Evolutionary conservation across 1,140 invertebrate species (phyloP).

Genomic region (Dreissena rostriformis): DNA sequence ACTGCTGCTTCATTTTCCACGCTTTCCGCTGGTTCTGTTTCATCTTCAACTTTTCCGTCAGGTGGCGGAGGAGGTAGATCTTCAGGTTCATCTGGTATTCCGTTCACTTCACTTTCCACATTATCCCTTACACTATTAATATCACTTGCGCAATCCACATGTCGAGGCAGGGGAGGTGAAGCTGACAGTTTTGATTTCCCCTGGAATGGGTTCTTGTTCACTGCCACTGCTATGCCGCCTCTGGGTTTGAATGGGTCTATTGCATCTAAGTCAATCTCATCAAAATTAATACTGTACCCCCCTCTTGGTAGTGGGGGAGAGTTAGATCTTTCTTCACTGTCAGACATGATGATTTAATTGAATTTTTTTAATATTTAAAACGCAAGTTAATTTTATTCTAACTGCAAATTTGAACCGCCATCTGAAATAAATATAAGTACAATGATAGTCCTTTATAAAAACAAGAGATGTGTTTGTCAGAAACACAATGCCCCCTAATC

Average conservation of each 20-base stretch:
- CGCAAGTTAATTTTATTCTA: too few species aligned
- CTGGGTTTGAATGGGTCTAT: conserved; percentile 45
- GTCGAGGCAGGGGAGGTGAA: conserved; percentile 21
- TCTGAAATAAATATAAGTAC: too few species aligned
- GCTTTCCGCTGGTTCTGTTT: background rate
- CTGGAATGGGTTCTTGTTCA: conserved; percentile 36
- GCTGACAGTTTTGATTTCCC: conserved; percentile 29
- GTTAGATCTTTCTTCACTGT: conserved; percentile 16
- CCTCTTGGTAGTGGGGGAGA: conserved; percentile 47
- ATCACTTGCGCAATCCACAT: background rate
- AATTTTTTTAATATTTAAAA: too few species aligned
- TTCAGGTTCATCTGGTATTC: background rate
- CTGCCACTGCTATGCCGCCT: conserved; percentile 24
- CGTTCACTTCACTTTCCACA: too few species aligned
- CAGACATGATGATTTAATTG: conserved; percentile 16
- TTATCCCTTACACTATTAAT: too few species aligned
- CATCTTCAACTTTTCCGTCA: background rate
- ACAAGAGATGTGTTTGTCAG: too few species aligned
- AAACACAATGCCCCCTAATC: too few species aligned
- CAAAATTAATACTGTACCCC: conserved; percentile 51
- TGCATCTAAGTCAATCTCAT: conserved; percentile 40
- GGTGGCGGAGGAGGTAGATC: background rate
- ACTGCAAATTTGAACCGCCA: too few species aligned
- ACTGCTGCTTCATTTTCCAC: background rate
- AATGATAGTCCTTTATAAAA: too few species aligned